Percentiles rank a stretch among this genome's conserved stretches.
phyloP scores from a whole-genome alignment of 2,113 vertebrate genomes.

The Stictonetta naevosa region DNA sequence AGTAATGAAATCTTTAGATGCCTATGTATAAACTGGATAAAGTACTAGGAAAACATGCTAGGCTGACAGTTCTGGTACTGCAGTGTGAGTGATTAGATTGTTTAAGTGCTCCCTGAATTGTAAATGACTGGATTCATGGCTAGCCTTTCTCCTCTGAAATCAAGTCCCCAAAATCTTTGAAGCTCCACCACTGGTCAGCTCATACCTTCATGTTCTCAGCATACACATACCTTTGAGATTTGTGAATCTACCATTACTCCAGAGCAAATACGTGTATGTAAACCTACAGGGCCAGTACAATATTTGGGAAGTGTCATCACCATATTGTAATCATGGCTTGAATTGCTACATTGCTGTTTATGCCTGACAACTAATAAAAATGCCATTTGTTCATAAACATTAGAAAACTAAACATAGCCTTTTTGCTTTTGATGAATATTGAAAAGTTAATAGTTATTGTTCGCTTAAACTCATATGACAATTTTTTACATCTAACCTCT shows the following conservation, averaged over 20 bases:
- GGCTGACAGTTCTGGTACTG: neutral
- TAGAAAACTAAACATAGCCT: conserved; percentile 12
- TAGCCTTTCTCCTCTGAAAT: neutral
- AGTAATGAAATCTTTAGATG: neutral
- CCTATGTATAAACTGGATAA: neutral
- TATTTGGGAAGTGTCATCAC: neutral
- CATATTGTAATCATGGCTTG: neutral
- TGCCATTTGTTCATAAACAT: neutral
- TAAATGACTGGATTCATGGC: neutral
- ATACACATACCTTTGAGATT: neutral
- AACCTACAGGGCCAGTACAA: neutral
- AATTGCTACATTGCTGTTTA: neutral
- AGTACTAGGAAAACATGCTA: neutral
- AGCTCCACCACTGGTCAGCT: neutral
- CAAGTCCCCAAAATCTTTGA: neutral
- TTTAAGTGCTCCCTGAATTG: neutral
- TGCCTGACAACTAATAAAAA: conserved; percentile 6
- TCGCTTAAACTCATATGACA: neutral
- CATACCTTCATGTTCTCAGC: neutral
- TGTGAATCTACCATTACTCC: neutral
- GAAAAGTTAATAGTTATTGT: conserved; percentile 43
- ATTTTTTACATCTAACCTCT: conserved; percentile 8
- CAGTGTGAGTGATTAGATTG: neutral
- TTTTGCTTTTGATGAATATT: conserved; percentile 10
- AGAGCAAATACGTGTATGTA: neutral